Evolutionary conservation across 2,113 vertebrate genomes (phyloP), one percentile per base, ranked within the genome.

Genomic region (Pavo muticus): DNA sequence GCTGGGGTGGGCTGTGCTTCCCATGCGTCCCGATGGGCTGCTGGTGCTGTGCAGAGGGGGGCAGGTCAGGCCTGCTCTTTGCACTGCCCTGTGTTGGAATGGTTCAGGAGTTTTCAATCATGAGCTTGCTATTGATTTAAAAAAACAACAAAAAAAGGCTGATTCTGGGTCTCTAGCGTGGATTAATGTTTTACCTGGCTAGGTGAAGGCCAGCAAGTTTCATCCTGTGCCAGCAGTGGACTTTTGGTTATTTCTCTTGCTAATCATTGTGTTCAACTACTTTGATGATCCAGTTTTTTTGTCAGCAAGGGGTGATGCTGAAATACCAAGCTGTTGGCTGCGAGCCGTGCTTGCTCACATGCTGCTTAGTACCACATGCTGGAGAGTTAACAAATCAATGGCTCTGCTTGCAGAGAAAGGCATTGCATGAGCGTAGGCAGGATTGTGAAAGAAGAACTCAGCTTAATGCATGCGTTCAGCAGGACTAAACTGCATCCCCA

Each of bases 301-400:
- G 70, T 70, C 70, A 84, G 7, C 61, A 87, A 87, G 81, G 35
- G n/a, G 80, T 75, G 57, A 44, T 84, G 65, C 73, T 0, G 2
- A 91, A 92, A 75, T 47, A 78, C 67, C 57, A 60, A 76, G 47
- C 57, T 92, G 65, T 21, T 91, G 80, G 84, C 76, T 71, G 56
- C 24, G 40, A 74, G 61, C 73, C n/a, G 2, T 2, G 1, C 70
- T 74, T 60, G 77, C 57, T 89, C 63, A 78, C 57, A 6, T 30
- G 29, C 61, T 87, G 91, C 65, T 88, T 69, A 27, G 50, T 77
- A 42, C 50, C 57, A 75, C 30, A 2, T 0, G 1, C 30, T 52
- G 35, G 32, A 47, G 68, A 68, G 40, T 89, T 87, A 87, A 70
- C 70, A 70, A 65, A 89, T 65, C 54, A 45, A 6, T 78, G 67